A percentile compares a stretch with the other conserved stretches of the same genome.
Evolutionary conservation across 2,888 invertebrate genomes (phyloP).

Genomic region (Glaucopsyche alexis): DNA sequence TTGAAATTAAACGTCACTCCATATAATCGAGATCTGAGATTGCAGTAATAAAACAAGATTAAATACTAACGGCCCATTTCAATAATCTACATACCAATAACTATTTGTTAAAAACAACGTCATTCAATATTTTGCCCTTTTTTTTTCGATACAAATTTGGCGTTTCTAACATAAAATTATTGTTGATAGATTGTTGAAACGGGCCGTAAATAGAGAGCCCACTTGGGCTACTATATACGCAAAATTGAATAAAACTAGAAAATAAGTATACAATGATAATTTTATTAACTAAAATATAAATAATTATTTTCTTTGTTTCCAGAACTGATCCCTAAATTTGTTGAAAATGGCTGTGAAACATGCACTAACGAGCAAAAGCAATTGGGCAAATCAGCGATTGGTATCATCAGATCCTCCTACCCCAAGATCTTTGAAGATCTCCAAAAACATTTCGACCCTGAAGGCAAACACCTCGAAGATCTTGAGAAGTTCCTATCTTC

Average conservation of each 20-base stretch:
- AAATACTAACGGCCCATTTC: too few species aligned
- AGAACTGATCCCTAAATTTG: slow-evolving; percentile 85
- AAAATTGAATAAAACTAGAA: not conserved
- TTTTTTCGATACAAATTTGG: too few species aligned
- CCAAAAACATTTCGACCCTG: slow-evolving; percentile 79
- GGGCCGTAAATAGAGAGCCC: too few species aligned
- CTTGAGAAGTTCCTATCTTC: slow-evolving; percentile 60
- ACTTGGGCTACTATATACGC: too few species aligned
- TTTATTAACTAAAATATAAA: not conserved
- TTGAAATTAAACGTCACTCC: too few species aligned
- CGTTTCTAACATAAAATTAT: too few species aligned
- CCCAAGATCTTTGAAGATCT: slow-evolving; percentile 78
- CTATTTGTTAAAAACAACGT: too few species aligned
- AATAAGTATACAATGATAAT: not conserved
- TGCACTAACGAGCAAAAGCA: slow-evolving; percentile 84
- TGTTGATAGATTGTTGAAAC: too few species aligned
- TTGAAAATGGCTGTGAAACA: slow-evolving; percentile 83
- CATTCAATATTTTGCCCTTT: too few species aligned
- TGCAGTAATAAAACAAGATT: too few species aligned
- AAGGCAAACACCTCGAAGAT: slow-evolving; percentile 75
- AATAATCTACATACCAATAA: too few species aligned
- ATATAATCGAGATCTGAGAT: too few species aligned
- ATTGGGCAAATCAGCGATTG: slow-evolving; percentile 81
- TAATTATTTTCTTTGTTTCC: slow-evolving; percentile 44
- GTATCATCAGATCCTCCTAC: slow-evolving; percentile 76